A percentile compares a stretch with the other conserved stretches of the same genome.
Evolutionary conservation across 2,797 vertebrate species (phyloP).

Genomic region (Leucoraja ocellata): DNA sequence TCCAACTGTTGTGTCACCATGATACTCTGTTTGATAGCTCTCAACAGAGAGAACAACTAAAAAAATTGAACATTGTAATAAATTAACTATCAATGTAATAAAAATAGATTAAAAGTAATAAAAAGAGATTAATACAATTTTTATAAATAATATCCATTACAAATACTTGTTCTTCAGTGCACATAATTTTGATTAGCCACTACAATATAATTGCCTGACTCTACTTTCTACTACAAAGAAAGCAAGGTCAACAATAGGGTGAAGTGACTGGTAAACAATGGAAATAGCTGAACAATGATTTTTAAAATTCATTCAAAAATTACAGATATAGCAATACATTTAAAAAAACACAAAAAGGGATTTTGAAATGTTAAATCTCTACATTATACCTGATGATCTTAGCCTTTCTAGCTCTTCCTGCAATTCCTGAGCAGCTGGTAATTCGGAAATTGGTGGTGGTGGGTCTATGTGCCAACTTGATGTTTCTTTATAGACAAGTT

Average conservation of each 20-base stretch:
- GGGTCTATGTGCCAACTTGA: conserved; percentile 63
- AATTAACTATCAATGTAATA: no score
- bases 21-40: no score
- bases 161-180: not conserved
- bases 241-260: not conserved
- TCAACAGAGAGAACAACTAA: no score
- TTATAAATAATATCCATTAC: not conserved
- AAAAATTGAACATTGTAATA: no score
- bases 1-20: no score
- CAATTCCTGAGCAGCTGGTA: conserved; percentile 69
- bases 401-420: conserved; percentile 65
- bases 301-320: not conserved
- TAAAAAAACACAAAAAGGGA: not conserved
- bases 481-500: conserved; percentile 58
- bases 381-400: conserved; percentile 61
- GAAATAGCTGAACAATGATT: not conserved
- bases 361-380: conserved; percentile 12
- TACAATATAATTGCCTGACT: not conserved
- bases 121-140: no score
- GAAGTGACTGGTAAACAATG: not conserved
- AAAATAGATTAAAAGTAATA: no score
- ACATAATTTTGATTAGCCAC: not conserved
- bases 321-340: not conserved
- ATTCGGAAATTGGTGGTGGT: conserved; percentile 67
- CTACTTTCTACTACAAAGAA: not conserved